Conservation (phyloP, 2,888 invertebrate species). For the Lepas anatifera region DNA sequence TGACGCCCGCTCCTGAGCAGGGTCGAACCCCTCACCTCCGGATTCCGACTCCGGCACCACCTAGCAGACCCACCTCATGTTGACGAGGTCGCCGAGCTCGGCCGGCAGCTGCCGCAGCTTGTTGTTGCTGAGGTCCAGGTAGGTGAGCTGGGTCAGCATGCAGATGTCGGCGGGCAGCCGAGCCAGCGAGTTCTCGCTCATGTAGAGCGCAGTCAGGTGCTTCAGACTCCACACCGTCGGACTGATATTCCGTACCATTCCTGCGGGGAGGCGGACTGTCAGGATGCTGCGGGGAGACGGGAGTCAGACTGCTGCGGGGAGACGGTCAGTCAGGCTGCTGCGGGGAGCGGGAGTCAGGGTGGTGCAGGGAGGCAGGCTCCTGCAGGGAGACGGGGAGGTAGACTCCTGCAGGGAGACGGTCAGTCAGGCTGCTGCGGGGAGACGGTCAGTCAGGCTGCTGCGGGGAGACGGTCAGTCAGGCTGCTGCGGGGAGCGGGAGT, state of each 20-base stretch:
- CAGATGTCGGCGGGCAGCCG: conserved; percentile 85
- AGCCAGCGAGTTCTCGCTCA: conserved; percentile 89
- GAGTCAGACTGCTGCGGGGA: background rate
- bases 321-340: background rate
- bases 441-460: background rate
- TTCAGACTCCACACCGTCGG: conserved; percentile 80
- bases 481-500: too few species aligned
- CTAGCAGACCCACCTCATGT: conserved; percentile 50
- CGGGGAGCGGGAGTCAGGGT: too few species aligned
- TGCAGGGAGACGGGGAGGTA: too few species aligned
- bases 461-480: background rate
- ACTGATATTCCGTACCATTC: conserved; percentile 87
- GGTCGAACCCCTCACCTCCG: background rate
- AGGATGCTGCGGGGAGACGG: background rate
- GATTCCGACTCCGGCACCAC: too few species aligned
- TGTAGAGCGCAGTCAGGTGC: conserved; percentile 85
- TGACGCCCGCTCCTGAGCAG: too few species aligned
- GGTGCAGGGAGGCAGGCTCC: too few species aligned
- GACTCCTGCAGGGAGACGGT: too few species aligned
- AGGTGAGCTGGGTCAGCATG: conserved; percentile 66
- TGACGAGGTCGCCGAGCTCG: conserved; percentile 91
- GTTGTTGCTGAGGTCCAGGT: conserved; percentile 87
- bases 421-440: background rate
- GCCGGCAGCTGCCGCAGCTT: conserved; percentile 87
- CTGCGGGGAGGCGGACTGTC: conserved; percentile 39